phyloP scores from a whole-genome alignment of 2,113 vertebrate genomes.

The Pycnonotus jocosus region DNA sequence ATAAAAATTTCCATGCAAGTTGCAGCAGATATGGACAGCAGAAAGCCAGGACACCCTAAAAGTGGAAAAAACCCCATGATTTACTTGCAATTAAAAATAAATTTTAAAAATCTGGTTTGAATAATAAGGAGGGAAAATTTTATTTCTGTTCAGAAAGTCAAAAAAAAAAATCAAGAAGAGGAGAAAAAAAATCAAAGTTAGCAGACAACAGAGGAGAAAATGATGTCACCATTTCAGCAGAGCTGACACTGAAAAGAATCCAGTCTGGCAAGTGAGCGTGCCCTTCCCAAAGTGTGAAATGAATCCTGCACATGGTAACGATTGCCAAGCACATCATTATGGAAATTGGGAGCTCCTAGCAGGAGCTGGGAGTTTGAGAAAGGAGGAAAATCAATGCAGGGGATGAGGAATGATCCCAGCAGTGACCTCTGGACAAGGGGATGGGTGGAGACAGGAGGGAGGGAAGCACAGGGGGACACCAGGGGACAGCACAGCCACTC shows the following conservation, averaged over 20 bases:
- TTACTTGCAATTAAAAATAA: background rate
- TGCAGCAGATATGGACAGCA: background rate
- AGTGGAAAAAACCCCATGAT: background rate
- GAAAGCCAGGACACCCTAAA: background rate
- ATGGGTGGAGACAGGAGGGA: background rate
- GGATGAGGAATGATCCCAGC: background rate
- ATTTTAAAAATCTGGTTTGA: background rate
- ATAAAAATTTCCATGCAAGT: background rate
- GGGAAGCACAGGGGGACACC: background rate
- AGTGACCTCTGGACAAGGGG: background rate
- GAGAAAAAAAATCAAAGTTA: background rate
- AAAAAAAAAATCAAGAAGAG: background rate
- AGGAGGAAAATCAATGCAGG: background rate
- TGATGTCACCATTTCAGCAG: background rate
- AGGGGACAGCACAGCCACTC: background rate
- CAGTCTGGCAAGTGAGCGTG: background rate
- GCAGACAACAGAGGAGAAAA: background rate
- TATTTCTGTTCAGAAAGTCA: background rate
- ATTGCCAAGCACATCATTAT: background rate
- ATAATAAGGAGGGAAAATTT: background rate
- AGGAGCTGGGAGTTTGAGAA: background rate
- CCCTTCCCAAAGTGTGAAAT: background rate
- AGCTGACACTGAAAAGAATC: background rate
- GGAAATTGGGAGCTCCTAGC: background rate
- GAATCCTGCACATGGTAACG: background rate